phyloP scores from a whole-genome alignment of 2,113 vertebrate genomes.

The Pangasianodon gigas region DNA sequence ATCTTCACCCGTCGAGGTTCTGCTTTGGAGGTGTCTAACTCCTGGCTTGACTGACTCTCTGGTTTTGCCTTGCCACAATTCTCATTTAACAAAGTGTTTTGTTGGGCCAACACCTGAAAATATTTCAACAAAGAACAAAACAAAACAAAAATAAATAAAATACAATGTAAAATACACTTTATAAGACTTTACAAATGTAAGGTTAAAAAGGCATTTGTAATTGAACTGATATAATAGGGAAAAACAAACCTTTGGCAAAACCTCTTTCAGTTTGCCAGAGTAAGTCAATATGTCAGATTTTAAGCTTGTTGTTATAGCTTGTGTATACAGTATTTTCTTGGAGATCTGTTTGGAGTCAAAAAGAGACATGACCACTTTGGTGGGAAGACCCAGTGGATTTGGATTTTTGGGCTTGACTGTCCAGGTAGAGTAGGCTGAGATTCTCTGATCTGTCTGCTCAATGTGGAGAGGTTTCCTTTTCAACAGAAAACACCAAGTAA shows the following conservation, averaged over 20 bases:
- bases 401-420: slow-evolving; percentile 80
- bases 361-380: slow-evolving; percentile 92
- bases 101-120: slow-evolving; percentile 66
- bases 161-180: not conserved
- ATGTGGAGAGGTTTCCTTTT: slow-evolving; percentile 86
- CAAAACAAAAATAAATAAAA: not conserved
- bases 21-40: slow-evolving; percentile 84
- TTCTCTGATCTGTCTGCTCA: slow-evolving; percentile 85
- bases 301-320: slow-evolving; percentile 84
- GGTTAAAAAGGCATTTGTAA: not conserved
- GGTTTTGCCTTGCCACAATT: slow-evolving; percentile 82
- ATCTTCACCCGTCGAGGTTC: slow-evolving; percentile 96
- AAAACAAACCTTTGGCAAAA: slow-evolving; percentile 81
- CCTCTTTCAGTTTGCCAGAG: slow-evolving; percentile 90
- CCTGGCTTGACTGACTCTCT: slow-evolving; percentile 80
- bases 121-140: slow-evolving; percentile 24
- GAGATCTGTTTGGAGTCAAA: slow-evolving; percentile 92
- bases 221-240: not conserved
- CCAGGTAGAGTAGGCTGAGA: slow-evolving; percentile 90
- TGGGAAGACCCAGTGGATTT: slow-evolving; percentile 89
- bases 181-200: not conserved
- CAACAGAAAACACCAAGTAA: slow-evolving; percentile 94
- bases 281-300: slow-evolving; percentile 89
- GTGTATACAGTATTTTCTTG: slow-evolving; percentile 87
- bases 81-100: slow-evolving; percentile 79